Evolutionary conservation across 2,113 vertebrate species (phyloP), one percentile per base, ranked within the genome.

Genomic region (Lasiurus borealis): DNA sequence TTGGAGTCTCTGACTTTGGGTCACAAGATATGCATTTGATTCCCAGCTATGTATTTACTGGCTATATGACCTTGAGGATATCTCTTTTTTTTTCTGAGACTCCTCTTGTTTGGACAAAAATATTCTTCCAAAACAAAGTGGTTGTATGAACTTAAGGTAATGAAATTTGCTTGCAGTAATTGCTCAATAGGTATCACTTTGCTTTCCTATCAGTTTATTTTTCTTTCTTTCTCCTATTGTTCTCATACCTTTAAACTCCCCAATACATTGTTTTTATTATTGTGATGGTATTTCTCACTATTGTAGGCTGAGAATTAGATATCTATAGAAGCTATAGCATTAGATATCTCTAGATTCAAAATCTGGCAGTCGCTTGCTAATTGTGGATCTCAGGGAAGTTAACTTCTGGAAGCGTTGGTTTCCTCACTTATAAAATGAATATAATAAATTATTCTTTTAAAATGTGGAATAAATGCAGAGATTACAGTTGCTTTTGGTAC

Each of bases 171-270:
- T 90, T 11, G 34, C 9, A 59, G 64, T 31, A 52, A 25, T 27
- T 95, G 59, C 40, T 91, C 54, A 84, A 64, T n/a, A 54, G 85
- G 84, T 40, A 85, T 6, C 9, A 18, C 66, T 85, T 81, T 93
- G 12, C n/a, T 71, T 46, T 92, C 34, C 50, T 68, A 46, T 91
- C 48, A 36, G 14, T 86, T 64, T 40, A 9, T 84, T 50, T 59
- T 80, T 77, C 34, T 57, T 73, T 80, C 10, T 64, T 29, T 27
- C 3, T 25, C 68, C 3, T 23, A 0, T 46, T 29, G 11, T 66
- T 93, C 15, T 83, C 18, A 46, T 82, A 64, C 6, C 34, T 36
- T 57, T 36, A 48, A 85, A 82, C 34, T 48, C 69, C 11, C 27
- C 73, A 15, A 57, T 16, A 77, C 12, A 54, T 57, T 66, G 31